These are phyloP conservation scores for Paraescarpia echinospica DNA, from an alignment of 1,140 invertebrate genomes.

Conservation along the genomic window DNA sequence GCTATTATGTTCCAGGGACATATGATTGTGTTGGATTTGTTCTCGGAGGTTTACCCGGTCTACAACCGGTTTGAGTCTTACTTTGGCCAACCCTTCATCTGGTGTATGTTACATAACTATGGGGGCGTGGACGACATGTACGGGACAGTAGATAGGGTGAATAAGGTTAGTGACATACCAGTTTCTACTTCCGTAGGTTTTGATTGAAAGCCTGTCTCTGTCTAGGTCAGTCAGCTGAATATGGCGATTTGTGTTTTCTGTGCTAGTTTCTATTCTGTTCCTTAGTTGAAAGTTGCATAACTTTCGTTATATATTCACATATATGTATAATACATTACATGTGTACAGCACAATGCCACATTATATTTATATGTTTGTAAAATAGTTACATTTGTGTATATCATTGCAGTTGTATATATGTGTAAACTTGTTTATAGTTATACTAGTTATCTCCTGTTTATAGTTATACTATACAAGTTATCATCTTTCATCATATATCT, in stretches of 20 bases:
- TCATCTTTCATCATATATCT: no score
- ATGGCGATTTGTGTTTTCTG: background rate
- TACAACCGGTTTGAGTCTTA: conserved; percentile 77
- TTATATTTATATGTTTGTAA: no score
- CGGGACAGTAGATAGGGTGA: conserved; percentile 75
- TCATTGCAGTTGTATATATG: no score
- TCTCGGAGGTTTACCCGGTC: conserved; percentile 80
- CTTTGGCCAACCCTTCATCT: conserved; percentile 91
- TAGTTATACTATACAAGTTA: no score
- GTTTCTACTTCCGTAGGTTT: background rate
- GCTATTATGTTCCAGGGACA: conserved; percentile 63
- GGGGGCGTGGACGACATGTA: conserved; percentile 88
- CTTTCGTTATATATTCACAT: no score
- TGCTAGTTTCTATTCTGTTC: no score
- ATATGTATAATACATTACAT: no score
- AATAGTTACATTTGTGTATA: no score
- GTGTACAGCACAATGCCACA: no score
- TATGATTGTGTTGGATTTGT: conserved; percentile 83
- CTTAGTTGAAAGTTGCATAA: no score
- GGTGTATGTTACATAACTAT: conserved; percentile 96
- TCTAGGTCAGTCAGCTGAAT: background rate
- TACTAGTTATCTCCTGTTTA: no score
- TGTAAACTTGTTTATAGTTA: no score
- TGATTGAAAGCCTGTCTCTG: background rate
- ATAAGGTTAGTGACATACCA: conserved; percentile 61